Evolutionary conservation across 2,888 invertebrate species (phyloP).

Genomic region (Amaurobius ferox): DNA sequence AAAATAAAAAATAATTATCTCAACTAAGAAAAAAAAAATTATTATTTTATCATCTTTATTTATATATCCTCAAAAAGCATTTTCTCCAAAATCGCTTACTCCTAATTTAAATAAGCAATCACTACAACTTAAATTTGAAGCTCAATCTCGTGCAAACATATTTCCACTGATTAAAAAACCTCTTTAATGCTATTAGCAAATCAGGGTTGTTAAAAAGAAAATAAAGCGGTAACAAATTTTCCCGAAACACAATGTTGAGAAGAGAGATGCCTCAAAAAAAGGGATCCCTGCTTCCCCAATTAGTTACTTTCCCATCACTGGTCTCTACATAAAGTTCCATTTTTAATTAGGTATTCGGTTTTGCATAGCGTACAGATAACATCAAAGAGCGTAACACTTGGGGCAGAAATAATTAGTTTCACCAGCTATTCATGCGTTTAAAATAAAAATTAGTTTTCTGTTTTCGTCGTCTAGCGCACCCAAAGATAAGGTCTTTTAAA

Average conservation of each 20-base stretch:
- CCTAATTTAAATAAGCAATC: background rate
- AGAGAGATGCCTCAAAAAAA: conserved; percentile 4
- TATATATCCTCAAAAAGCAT: too few species aligned
- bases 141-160: background rate
- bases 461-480: background rate
- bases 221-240: conserved; percentile 7
- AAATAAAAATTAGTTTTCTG: conserved; percentile 42
- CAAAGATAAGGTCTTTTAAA: conserved; percentile 30
- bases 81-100: too few species aligned
- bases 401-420: conserved; percentile 65
- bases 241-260: background rate
- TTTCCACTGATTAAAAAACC: background rate
- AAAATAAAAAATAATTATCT: too few species aligned
- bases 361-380: conserved; percentile 22
- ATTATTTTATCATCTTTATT: too few species aligned
- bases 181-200: conserved; percentile 22
- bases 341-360: conserved; percentile 52
- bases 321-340: conserved; percentile 28
- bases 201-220: background rate
- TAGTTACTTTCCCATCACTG: too few species aligned
- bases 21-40: too few species aligned
- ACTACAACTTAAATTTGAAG: background rate
- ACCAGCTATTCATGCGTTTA: conserved; percentile 31
- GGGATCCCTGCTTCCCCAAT: background rate
- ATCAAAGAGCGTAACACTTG: conserved; percentile 46